Evolutionary conservation across 2,113 vertebrate species (phyloP), one percentile per base, ranked within the genome.

Genomic region (Acanthisitta chloris): DNA sequence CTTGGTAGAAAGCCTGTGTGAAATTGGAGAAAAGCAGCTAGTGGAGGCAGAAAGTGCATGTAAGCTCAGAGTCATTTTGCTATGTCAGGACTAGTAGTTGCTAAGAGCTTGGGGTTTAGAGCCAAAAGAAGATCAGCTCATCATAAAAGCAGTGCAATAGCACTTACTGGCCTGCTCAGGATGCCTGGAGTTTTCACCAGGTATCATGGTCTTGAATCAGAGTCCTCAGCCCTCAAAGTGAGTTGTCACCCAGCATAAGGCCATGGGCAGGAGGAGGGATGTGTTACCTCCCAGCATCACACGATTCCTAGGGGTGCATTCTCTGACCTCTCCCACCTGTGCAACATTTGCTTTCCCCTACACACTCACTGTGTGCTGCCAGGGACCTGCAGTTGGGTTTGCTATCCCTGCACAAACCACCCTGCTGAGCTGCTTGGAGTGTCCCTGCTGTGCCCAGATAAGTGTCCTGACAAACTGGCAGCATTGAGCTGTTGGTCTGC

Each of bases 251-350:
- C 42, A 17, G 17, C 7, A 7, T 10, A 29, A 2, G 1, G 14
- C 31, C 16, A 7, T 12, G 28, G 20, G 31, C 34, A 52, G 21
- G 38, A 80, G 45, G 19, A 71, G 19, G 31, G 17, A 36, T 34
- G 36, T 1, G 0, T 29, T 77, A 66, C 33, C 14, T 79, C 25
- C 18, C 2, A 1, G 36, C 43, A 74, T 33, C 25, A 19, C 1
- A 1, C 2, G 0, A 2, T 46, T 12, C 26, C 8, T 46, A 1
- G 1, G 16, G 4, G 12, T 55, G 24, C 15, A 24, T 43, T 4
- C 31, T 66, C 26, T 38, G 31, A 36, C 42, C 14, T 49, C n/a
- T n/a, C n/a, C n/a, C n/a, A n/a, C n/a, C n/a, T n/a, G n/a, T n/a
- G n/a, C n/a, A n/a, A n/a, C n/a, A n/a, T n/a, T n/a, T n/a, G n/a